Conservation (phyloP, 2,797 vertebrate genomes). For the Morus bassanus region DNA sequence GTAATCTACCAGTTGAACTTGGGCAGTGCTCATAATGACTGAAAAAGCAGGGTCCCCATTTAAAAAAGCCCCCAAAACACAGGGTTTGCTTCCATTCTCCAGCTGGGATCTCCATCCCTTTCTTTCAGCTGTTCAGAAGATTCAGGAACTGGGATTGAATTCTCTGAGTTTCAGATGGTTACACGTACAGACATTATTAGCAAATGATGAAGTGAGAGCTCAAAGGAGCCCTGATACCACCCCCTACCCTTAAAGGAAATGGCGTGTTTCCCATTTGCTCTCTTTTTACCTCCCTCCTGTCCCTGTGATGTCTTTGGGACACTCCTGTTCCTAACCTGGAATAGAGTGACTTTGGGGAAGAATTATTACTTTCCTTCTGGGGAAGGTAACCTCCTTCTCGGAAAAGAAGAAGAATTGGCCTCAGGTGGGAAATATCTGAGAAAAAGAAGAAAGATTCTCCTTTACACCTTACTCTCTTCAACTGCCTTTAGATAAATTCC, state of each 20-base stretch:
- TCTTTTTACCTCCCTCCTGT: not conserved
- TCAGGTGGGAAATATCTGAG: not conserved
- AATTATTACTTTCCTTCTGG: not conserved
- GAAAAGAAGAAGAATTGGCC: not conserved
- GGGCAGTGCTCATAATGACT: not conserved
- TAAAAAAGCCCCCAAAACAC: not conserved
- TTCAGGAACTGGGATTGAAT: not conserved
- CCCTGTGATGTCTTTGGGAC: not conserved
- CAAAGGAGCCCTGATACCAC: not conserved
- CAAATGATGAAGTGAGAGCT: not conserved
- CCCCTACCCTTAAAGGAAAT: not conserved
- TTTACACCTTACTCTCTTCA: not conserved
- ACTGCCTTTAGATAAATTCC: not conserved
- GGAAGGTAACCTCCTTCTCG: not conserved
- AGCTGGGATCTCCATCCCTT: not conserved
- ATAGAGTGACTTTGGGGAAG: not conserved
- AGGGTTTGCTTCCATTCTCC: not conserved
- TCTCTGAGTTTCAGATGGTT: not conserved
- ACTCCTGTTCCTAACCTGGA: not conserved
- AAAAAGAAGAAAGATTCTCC: not conserved
- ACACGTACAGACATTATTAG: not conserved
- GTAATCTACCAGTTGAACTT: slow-evolving; percentile 4
- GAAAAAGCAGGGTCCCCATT: not conserved
- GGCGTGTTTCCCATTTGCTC: not conserved
- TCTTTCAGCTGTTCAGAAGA: not conserved